Conservation (phyloP, 2,113 vertebrate genomes). For the Bubo bubo region DNA sequence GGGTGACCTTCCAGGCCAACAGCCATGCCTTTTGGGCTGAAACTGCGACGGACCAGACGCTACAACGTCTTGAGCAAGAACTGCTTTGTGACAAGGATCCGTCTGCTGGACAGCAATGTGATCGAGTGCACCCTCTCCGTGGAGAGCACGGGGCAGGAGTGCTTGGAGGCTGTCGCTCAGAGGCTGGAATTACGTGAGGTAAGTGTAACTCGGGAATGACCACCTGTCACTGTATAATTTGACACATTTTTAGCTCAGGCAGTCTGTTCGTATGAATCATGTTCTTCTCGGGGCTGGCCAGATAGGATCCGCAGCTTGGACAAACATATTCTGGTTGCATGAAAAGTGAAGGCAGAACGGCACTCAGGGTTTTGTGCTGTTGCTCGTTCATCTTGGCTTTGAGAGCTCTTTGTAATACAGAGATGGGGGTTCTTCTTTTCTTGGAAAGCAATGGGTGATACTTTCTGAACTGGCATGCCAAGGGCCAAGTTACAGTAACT, state of each 20-base stretch:
- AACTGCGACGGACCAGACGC: constrained; percentile 89
- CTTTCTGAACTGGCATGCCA: neutral
- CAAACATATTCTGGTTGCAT: neutral
- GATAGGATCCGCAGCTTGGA: neutral
- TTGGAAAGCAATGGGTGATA: neutral
- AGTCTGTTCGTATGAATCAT: neutral
- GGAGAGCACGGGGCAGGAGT: constrained; percentile 96
- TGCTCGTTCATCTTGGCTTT: neutral
- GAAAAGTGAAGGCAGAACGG: neutral
- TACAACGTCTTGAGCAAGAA: constrained; percentile 98
- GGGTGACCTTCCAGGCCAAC: neutral
- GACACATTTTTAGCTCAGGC: neutral
- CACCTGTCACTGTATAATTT: neutral
- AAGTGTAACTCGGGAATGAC: neutral
- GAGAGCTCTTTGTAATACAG: neutral
- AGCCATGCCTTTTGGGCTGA: constrained; percentile 95
- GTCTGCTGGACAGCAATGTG: constrained; percentile 88
- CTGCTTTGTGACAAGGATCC: constrained; percentile 94
- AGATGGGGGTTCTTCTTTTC: neutral
- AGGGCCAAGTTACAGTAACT: neutral
- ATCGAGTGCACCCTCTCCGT: constrained; percentile 95
- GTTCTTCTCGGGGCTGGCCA: neutral
- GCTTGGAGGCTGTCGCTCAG: constrained; percentile 94
- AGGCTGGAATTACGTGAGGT: constrained; percentile 95
- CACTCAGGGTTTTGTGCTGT: neutral